These are phyloP conservation scores for Scophthalmus maximus DNA, from an alignment of 2,113 vertebrate genomes.

Conservation along the genomic window DNA sequence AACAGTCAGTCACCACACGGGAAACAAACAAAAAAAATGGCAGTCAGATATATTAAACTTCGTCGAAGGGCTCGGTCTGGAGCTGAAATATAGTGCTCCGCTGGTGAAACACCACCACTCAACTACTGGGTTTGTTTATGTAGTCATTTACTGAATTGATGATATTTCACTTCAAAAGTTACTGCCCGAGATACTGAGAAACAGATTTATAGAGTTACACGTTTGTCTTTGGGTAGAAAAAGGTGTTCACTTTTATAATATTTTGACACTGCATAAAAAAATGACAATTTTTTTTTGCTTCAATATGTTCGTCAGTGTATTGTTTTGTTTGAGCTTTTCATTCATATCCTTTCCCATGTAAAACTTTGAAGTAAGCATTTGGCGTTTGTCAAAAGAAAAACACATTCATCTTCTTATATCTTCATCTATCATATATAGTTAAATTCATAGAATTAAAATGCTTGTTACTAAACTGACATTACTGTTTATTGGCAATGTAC, in stretches of 20 bases:
- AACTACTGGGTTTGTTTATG: constrained; percentile 43
- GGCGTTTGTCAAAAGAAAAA: neutral
- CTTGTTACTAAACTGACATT: no score
- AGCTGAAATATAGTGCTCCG: constrained; percentile 44
- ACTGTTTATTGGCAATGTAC: no score
- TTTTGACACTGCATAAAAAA: constrained; percentile 1
- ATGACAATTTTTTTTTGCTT: no score
- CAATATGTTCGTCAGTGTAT: no score
- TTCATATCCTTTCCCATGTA: neutral
- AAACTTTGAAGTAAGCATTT: neutral
- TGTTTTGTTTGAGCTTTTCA: neutral
- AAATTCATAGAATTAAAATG: no score
- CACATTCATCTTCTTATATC: no score
- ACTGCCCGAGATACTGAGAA: constrained; percentile 25
- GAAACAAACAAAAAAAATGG: constrained; percentile 74
- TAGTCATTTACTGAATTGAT: constrained; percentile 55
- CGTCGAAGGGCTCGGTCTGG: constrained; percentile 50
- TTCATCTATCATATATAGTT: neutral
- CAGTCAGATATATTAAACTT: constrained; percentile 69
- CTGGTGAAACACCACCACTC: constrained; percentile 52
- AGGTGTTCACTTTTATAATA: neutral
- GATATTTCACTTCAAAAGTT: constrained; percentile 49
- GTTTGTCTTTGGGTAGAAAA: constrained; percentile 22
- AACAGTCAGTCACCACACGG: constrained; percentile 68
- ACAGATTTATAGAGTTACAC: constrained; percentile 20